Base-by-base conservation (phyloP, 2,888 invertebrate genomes). In the Protophormia terraenovae region DNA sequence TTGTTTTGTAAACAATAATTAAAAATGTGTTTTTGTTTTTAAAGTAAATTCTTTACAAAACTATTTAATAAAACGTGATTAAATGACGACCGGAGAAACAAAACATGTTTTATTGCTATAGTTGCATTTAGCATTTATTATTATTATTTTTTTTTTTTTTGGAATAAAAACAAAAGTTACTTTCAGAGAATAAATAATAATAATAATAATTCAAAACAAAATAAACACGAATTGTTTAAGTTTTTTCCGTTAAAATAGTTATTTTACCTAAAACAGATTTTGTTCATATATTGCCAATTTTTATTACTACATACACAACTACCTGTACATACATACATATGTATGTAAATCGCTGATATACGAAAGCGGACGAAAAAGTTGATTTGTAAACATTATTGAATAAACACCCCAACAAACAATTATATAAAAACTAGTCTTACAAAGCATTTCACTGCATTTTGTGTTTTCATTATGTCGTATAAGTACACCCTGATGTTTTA, bases 11-110 rank as follows among this genome's bases (percentile, higher is more conserved):
- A 77, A 82, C 76, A 83, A 83, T n/a, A 29, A 71, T 60, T 55
- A n/a, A 16, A 58, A 66, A 69, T 8, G 32, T 71, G 69, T 62
- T 71, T 47, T 83, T 77, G 55, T 81, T 67, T 67, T 60, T 45
- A 32, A 55, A 45, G 35, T 47, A 55, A 64, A 73, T 55, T 80
- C 71, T 82, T 77, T 45, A 16, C 32, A 14, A 77, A 83, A 77
- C 67, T 71, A 83, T 83, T 83, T 58, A 16, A 62, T 16, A 45
- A 58, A 77, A 83, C 82, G 82, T 83, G 82, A 77, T 83, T 47
- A 77, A 83, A 83, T 58, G 71, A 72, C 64, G 47, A 66, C 62
- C 76, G 53, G 47, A 64, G n/a, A 66, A 66, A n/a, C 14, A 6
- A 8, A 47, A 53, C 12, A 10, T 41, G 19, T 55, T 16, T 41